Conservation (phyloP, 1,140 invertebrate genomes). For the Kradibia gibbosae region DNA sequence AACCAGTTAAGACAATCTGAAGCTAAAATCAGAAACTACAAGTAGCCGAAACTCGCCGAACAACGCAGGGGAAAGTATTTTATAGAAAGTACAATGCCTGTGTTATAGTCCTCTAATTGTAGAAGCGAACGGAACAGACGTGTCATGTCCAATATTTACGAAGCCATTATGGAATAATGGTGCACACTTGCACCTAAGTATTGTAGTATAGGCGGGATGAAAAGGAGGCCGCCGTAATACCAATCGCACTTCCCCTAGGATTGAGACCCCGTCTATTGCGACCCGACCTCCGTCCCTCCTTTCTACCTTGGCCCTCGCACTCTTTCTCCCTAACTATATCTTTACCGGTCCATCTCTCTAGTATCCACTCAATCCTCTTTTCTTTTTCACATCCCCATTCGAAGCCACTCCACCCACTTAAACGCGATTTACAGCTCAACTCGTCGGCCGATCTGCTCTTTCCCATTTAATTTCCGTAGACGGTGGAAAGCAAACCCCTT, state of each 20-base stretch:
- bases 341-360: neutral
- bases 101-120: conserved; percentile 28
- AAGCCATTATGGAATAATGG: conserved; percentile 32
- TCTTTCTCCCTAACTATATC: neutral
- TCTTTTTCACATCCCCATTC: neutral
- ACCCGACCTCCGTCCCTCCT: neutral
- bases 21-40: neutral
- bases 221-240: conserved; percentile 25
- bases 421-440: conserved; percentile 46
- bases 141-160: conserved; percentile 35
- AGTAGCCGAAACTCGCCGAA: neutral
- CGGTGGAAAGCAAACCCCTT: conserved; percentile 16
- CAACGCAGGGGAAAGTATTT: neutral
- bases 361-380: neutral
- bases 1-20: neutral
- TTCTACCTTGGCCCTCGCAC: neutral
- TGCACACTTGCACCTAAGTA: neutral
- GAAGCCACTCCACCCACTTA: conserved; percentile 23
- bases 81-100: neutral
- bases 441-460: conserved; percentile 25
- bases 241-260: conserved; percentile 32
- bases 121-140: neutral
- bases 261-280: neutral
- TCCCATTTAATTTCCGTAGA: conserved; percentile 52
- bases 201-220: neutral